Evolutionary conservation across 2,797 vertebrate species (phyloP), one percentile per base, ranked within the genome.

Genomic region (Cottoperca gobio): DNA sequence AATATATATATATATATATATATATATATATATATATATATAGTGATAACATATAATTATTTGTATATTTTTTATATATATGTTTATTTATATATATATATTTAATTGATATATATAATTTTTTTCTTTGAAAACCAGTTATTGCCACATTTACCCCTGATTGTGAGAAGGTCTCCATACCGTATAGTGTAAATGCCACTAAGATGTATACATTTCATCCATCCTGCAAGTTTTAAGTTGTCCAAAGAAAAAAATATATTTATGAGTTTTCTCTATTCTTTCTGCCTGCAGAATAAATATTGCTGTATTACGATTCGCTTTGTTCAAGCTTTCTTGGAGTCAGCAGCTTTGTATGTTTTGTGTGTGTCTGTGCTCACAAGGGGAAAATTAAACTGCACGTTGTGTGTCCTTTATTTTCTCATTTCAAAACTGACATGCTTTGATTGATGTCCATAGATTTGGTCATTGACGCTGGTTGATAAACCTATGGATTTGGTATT

Each of bases 401-500:
- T 70, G 16, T 72, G 24, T 63, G 43, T 62, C 26, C n/a, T 71
- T 88, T 82, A 61, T 83, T 83, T 82, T 85, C 79, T 86, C 60
- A 89, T 89, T 87, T 86, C 12, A 70, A 75, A 74, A 11, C 73
- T 88, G 88, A 80, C 88, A 85, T 2, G 45, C 31, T 68, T 73
- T 89, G 82, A 91, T 87, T 73, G 68, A 93, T 87, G 85, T 52
- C 19, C 73, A 76, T 87, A 62, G 72, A 79, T 82, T 52, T 68
- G 54, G 69, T 43, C 63, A 59, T 79, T 84, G 85, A 91, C 31
- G 21, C 54, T 19, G 53, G 46, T 73, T 87, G 80, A 81, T 90
- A 89, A 84, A 86, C 76, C 42, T 82, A 89, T 91, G 64, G 81
- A 88, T 91, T 80, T 83, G 70, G 50, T 81, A 76, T 80, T 87